Base-by-base conservation (phyloP, 1,140 invertebrate genomes). In the Vollenhovia emeryi region DNA sequence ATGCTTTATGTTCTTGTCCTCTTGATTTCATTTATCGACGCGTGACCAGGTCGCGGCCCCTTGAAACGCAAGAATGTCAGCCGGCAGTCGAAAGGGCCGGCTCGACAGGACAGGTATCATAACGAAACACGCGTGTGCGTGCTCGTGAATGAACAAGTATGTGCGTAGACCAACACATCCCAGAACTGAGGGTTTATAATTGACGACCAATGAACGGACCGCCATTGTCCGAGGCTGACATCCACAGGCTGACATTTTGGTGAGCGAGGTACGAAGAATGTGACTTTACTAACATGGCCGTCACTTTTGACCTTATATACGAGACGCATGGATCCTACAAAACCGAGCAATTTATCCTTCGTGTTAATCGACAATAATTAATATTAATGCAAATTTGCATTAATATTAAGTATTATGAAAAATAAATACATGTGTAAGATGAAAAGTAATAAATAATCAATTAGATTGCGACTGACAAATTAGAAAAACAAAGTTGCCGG, bases 221-320 rank as follows among this genome's bases (percentile, higher is more conserved):
- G 86, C 82, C 74, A 85, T 88, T 88, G 87, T 87, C 30, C 73
- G 60, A 88, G 82, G 59, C 45, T 83, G 86, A 88, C 82, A 82
- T 57, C 69, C 43, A 64, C 48, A 86, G 87, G 76, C 62, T 89
- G 87, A 89, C 87, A 84, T 89, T 88, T 88, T 21, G 21, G 40
- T 84, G 66, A 57, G 74, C 66, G 48, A 84, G 64, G 66, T 60
- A n/a, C 57, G 55, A 52, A 83, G 62, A 87, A 76, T 88, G 52
- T 78, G 71, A 78, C 73, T 89, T 73, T 66, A 68, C 84, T 21
- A 18, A 11, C 68, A 73, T 57, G 76, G 66, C 68, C 76, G 27
- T 62, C 60, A 82, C 76, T 79, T 84, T 76, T 88, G 60, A 79
- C 76, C 74, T 80, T 62, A 73, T 59, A 43, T 21, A 11, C 55